Percentiles rank a stretch among this genome's conserved stretches.
Conservation (phyloP, 2,888 invertebrate genomes). For the Myopa testacea region DNA sequence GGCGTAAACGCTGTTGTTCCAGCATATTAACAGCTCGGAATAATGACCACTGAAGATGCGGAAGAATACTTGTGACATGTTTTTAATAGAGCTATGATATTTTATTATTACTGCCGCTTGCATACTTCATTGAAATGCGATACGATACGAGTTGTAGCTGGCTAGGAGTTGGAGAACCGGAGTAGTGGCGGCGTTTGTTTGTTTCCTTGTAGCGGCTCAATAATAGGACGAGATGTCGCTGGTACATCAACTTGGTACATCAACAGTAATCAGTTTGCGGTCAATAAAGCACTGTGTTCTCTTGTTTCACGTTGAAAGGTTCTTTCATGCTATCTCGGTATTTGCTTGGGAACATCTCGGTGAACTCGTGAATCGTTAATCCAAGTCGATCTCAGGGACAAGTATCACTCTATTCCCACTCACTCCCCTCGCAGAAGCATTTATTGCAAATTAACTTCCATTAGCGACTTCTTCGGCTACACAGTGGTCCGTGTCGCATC, state of each 20-base stretch:
- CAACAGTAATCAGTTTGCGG: neutral
- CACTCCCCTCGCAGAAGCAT: conserved; percentile 7
- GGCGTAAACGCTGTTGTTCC: neutral
- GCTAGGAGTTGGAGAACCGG: no score
- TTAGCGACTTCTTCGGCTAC: conserved; percentile 9
- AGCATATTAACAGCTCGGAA: conserved; percentile 12
- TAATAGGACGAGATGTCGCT: no score
- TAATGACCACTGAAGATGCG: conserved; percentile 17
- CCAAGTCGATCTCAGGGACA: neutral
- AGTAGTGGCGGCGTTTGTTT: no score
- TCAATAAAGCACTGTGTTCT: neutral
- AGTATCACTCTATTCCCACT: conserved; percentile 17
- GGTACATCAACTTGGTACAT: no score
- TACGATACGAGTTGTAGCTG: neutral
- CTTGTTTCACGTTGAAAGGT: neutral
- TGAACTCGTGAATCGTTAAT: neutral
- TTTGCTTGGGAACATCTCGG: conserved; percentile 9
- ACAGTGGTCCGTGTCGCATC: neutral
- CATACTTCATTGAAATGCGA: conserved; percentile 5
- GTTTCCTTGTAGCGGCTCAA: no score
- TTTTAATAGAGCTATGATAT: conserved; percentile 23
- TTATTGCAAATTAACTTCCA: conserved; percentile 25
- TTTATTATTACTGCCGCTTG: conserved; percentile 15
- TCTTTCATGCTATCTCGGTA: neutral
- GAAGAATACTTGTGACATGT: conserved; percentile 25